phyloP scores from a whole-genome alignment of 2,888 invertebrate genomes.

The Drosophila phalerata region DNA sequence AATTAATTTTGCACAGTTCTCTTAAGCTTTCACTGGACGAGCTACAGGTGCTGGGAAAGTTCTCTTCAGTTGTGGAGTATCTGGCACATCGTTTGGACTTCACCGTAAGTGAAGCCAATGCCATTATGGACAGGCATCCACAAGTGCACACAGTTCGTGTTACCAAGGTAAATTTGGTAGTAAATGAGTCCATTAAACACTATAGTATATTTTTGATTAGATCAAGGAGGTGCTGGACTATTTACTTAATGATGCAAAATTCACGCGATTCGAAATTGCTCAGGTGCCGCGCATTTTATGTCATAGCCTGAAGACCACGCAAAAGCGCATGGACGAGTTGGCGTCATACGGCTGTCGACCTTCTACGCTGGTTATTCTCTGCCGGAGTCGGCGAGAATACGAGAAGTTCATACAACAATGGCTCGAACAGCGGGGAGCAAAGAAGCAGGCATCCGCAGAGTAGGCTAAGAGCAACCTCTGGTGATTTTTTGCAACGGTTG shows the following conservation, averaged over 20 bases:
- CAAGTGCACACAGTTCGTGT: constrained; percentile 87
- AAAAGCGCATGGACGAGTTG: constrained; percentile 86
- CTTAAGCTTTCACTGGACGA: constrained; percentile 82
- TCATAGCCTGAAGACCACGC: constrained; percentile 87
- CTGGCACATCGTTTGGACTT: constrained; percentile 87
- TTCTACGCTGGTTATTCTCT: constrained; percentile 87
- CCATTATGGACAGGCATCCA: constrained; percentile 87
- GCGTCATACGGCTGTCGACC: constrained; percentile 86
- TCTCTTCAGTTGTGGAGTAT: constrained; percentile 86
- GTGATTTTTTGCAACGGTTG: constrained; percentile 3
- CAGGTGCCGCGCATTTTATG: constrained; percentile 87
- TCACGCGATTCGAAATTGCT: constrained; percentile 86
- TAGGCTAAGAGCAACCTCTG: neutral
- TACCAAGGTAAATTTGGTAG: constrained; percentile 85
- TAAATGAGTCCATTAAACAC: neutral
- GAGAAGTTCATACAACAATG: constrained; percentile 86
- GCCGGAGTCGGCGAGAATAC: constrained; percentile 87
- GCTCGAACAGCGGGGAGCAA: constrained; percentile 31
- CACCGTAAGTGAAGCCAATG: constrained; percentile 85
- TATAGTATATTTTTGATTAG: constrained; percentile 75
- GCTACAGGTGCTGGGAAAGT: constrained; percentile 86
- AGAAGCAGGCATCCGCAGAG: neutral
- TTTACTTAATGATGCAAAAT: constrained; percentile 86
- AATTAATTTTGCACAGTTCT: constrained; percentile 72
- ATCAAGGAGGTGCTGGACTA: constrained; percentile 88